Evolutionary conservation across 2,797 vertebrate species (phyloP).

Genomic region (Lagothrix lagotricha): DNA sequence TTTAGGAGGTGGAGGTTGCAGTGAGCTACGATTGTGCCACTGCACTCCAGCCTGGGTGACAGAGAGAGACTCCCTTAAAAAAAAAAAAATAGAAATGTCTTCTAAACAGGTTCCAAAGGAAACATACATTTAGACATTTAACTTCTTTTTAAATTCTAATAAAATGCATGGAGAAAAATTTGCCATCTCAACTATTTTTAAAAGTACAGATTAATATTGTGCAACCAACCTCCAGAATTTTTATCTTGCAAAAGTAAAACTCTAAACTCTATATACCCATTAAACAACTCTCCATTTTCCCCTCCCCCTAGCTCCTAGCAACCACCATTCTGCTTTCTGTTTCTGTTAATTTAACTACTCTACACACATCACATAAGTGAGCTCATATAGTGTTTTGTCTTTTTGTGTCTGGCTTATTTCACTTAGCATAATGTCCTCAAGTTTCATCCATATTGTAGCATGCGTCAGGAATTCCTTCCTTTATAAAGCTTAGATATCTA

Average conservation of each 20-base stretch:
- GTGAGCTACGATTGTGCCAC: no score
- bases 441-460: no score
- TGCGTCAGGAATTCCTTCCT: not conserved
- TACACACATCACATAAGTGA: not conserved
- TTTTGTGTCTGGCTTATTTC: not conserved
- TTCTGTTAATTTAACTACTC: not conserved
- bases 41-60: no score
- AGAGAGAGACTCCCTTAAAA: not conserved
- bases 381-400: not conserved
- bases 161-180: not conserved
- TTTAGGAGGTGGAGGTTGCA: no score
- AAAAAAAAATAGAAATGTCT: not conserved
- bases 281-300: not conserved
- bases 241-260: not conserved
- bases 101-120: not conserved
- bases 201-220: not conserved
- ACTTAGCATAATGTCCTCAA: not conserved
- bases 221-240: not conserved
- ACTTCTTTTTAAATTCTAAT: not conserved
- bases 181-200: not conserved
- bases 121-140: not conserved
- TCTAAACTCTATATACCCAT: not conserved
- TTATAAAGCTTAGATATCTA: not conserved
- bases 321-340: not conserved
- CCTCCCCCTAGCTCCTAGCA: rapidly evolving